phyloP scores from a whole-genome alignment of 2,113 vertebrate species.

The Dipodomys stephensi region DNA sequence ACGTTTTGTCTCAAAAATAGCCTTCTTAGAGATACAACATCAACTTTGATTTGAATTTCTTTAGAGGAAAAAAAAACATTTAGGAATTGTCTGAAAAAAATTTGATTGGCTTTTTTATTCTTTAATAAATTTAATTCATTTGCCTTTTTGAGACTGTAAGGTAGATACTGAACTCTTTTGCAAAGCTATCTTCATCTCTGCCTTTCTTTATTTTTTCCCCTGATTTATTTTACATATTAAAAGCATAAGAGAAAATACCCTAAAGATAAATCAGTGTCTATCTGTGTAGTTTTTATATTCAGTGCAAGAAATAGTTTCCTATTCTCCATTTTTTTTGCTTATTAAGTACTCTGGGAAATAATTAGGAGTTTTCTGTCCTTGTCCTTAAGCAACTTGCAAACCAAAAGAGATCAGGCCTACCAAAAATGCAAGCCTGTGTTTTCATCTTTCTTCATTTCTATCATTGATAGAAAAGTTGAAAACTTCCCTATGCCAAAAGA shows the following conservation, averaged over 20 bases:
- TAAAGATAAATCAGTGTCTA: constrained; percentile 24
- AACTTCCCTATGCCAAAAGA: constrained; percentile 41
- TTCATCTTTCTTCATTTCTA: constrained; percentile 32
- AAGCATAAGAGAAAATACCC: constrained; percentile 40
- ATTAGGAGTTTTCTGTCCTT: neutral
- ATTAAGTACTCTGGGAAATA: constrained; percentile 50
- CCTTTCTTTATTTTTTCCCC: constrained; percentile 39
- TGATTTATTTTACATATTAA: constrained; percentile 48
- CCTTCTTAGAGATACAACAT: constrained; percentile 66
- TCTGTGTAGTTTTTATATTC: constrained; percentile 47
- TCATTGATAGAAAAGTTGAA: constrained; percentile 51
- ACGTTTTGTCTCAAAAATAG: constrained; percentile 78
- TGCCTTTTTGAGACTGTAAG: constrained; percentile 56
- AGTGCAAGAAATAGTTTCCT: constrained; percentile 24
- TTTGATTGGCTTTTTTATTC: constrained; percentile 68
- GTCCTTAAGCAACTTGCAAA: constrained; percentile 58
- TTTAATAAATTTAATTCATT: constrained; percentile 71
- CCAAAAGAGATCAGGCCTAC: constrained; percentile 32
- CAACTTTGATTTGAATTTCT: constrained; percentile 76
- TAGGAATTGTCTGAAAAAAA: constrained; percentile 51
- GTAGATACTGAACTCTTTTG: constrained; percentile 43
- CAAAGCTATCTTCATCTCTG: constrained; percentile 50
- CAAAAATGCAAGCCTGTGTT: constrained; percentile 18
- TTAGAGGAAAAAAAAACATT: constrained; percentile 52
- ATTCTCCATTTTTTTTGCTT: constrained; percentile 13